Evolutionary conservation across 2,113 vertebrate genomes (phyloP).

Genomic region (Pseudorhombus dupliciocellatus): DNA sequence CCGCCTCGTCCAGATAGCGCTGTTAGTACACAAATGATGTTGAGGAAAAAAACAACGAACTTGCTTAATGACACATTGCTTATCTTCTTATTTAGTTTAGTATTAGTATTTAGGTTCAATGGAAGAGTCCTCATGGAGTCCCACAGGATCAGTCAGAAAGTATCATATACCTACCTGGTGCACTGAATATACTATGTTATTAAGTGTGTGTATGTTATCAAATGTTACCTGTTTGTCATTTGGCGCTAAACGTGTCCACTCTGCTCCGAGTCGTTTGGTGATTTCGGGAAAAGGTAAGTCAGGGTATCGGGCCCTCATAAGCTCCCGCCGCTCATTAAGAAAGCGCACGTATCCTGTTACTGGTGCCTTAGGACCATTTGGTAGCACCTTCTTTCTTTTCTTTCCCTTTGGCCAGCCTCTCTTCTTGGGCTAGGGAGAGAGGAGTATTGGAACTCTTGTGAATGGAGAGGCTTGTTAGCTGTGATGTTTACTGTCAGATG

Average conservation of each 20-base stretch:
- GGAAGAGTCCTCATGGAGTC: not conserved
- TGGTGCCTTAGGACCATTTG: conserved; percentile 95
- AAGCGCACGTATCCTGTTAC: conserved; percentile 96
- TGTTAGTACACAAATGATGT: conserved; percentile 46
- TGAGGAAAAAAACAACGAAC: not conserved
- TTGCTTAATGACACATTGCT: not conserved
- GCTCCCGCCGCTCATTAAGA: conserved; percentile 92
- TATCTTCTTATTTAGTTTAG: no score
- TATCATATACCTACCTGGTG: not conserved
- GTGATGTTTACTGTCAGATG: not conserved
- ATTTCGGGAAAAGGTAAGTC: conserved; percentile 97
- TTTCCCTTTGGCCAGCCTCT: conserved; percentile 98
- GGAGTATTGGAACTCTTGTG: not conserved
- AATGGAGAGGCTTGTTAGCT: not conserved
- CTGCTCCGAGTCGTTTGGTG: conserved; percentile 94
- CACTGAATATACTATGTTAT: not conserved
- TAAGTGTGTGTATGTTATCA: no score
- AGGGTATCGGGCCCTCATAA: conserved; percentile 90
- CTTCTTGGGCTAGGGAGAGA: conserved; percentile 88
- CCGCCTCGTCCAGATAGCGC: conserved; percentile 95
- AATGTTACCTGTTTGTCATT: conserved; percentile 88
- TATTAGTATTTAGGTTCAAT: no score
- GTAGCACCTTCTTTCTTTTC: conserved; percentile 97
- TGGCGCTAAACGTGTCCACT: conserved; percentile 93
- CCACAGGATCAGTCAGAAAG: not conserved